These are phyloP conservation scores for Callimorpha dominula DNA, from an alignment of 2,888 invertebrate species.

Conservation along the genomic window DNA sequence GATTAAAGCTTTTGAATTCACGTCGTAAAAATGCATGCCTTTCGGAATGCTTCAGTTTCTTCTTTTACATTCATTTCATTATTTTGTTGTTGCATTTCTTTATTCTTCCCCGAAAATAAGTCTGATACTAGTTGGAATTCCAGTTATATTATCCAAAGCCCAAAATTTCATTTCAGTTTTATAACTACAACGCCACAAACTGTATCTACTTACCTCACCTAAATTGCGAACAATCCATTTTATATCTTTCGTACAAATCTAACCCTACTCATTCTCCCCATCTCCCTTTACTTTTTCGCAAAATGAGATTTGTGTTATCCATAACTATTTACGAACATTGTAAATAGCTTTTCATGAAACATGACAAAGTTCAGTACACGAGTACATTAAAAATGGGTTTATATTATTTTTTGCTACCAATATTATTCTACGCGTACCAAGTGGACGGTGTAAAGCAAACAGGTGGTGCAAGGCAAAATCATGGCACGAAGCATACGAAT, in stretches of 20 bases:
- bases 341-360: too few species aligned
- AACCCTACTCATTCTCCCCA: neutral
- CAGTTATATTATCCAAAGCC: neutral
- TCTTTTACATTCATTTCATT: too few species aligned
- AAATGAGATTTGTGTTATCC: neutral
- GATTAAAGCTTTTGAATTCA: neutral
- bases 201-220: neutral
- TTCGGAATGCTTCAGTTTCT: too few species aligned
- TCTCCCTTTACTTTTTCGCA: neutral
- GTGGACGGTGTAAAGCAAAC: too few species aligned
- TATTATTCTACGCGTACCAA: too few species aligned
- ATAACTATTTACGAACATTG: neutral
- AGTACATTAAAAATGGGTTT: too few species aligned
- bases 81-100: neutral
- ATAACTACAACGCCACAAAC: neutral
- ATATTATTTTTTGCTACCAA: too few species aligned
- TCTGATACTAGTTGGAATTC: neutral
- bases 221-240: neutral
- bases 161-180: neutral
- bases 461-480: too few species aligned
- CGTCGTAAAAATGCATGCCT: neutral
- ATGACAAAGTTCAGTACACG: too few species aligned
- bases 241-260: neutral
- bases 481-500: too few species aligned
- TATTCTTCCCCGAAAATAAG: neutral